Conservation (phyloP, 2,888 invertebrate species). For the Coecobrya sp. region DNA sequence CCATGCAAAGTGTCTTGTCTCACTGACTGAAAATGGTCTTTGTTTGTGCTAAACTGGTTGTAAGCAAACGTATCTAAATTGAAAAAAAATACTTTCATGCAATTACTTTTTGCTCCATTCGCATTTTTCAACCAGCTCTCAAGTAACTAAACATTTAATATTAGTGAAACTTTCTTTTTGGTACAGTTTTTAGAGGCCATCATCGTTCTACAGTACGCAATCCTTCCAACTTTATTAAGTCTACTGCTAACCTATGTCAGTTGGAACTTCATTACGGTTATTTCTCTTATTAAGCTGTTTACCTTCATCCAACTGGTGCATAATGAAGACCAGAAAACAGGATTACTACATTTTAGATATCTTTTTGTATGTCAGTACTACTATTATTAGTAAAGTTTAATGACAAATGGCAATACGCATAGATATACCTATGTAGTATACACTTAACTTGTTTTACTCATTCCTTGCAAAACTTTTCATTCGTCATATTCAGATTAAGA, state of each 20-base stretch:
- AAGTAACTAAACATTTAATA: too few relatives aligned
- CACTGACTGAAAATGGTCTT: too few relatives aligned
- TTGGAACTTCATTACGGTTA: slow-evolving; percentile 24
- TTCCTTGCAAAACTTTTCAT: not conserved
- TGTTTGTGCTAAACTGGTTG: too few relatives aligned
- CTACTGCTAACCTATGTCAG: slow-evolving; percentile 18
- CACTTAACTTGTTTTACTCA: not conserved
- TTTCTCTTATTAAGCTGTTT: slow-evolving; percentile 38
- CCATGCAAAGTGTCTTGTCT: too few relatives aligned
- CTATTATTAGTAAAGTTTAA: not conserved
- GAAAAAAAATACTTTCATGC: too few relatives aligned
- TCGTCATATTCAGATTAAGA: slow-evolving; percentile 52
- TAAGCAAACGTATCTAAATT: too few relatives aligned
- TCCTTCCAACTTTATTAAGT: slow-evolving; percentile 22
- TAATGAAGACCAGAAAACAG: slow-evolving; percentile 61
- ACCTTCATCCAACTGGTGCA: slow-evolving; percentile 57
- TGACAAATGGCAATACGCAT: slow-evolving; percentile 19
- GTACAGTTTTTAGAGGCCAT: not conserved
- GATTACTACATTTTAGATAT: slow-evolving; percentile 17
- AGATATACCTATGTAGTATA: not conserved
- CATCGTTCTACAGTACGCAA: slow-evolving; percentile 28
- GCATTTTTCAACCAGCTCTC: too few relatives aligned
- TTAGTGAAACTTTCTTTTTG: too few relatives aligned
- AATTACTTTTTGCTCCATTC: too few relatives aligned
- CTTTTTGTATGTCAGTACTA: slow-evolving; percentile 44